Percentiles rank a stretch among this genome's conserved stretches.
Conservation (phyloP, 23 tunicate genomes). For the Ciona savignyi region DNA sequence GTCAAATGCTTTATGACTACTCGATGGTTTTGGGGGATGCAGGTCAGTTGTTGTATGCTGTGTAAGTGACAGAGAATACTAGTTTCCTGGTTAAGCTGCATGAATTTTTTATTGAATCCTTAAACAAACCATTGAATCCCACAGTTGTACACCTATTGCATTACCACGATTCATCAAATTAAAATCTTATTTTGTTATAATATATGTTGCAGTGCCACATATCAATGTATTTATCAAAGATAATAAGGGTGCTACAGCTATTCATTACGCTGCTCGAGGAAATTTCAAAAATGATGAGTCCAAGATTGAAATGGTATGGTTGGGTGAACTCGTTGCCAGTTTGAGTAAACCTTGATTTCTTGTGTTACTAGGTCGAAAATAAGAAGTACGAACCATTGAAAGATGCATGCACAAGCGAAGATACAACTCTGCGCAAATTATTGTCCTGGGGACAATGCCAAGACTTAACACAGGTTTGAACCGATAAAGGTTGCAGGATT, state of each 20-base stretch:
- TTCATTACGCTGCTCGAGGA: conserved; percentile 26
- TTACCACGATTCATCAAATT: too few species aligned
- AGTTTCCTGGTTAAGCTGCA: neutral
- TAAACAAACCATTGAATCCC: too few species aligned
- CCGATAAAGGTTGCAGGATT: too few species aligned
- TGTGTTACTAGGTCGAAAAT: neutral
- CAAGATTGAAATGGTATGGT: neutral
- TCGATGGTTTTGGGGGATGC: neutral
- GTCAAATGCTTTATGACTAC: neutral
- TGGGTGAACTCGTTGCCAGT: too few species aligned
- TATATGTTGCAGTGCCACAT: neutral
- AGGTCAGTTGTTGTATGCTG: neutral
- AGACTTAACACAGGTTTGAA: neutral
- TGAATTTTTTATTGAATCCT: neutral
- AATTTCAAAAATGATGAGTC: neutral
- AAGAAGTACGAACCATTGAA: neutral
- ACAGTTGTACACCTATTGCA: too few species aligned
- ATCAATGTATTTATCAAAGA: conserved; percentile 9
- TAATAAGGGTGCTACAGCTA: conserved; percentile 21
- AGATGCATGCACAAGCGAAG: neutral
- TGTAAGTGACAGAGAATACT: neutral
- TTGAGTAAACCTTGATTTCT: too few species aligned
- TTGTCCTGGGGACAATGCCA: neutral
- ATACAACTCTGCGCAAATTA: neutral
- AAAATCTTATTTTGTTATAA: too few species aligned